Conservation (phyloP, 2,113 vertebrate genomes). For the Corydoras sp. region DNA sequence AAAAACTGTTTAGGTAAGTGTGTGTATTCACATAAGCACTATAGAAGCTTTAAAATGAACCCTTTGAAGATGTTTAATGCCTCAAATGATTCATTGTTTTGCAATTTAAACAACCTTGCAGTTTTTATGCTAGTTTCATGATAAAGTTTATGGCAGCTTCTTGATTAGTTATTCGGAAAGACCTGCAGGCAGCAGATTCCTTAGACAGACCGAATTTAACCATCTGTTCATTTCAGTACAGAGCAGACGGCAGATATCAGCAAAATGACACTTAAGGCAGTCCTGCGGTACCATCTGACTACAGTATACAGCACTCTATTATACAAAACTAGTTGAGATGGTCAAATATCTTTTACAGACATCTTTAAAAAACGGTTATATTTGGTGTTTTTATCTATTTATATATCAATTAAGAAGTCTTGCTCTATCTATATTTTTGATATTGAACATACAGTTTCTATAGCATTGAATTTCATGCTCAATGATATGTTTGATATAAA, state of each 20-base stretch:
- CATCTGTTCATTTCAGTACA: conserved; percentile 12
- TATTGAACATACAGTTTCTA: too few relatives aligned
- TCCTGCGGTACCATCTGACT: neutral
- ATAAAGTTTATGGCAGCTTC: neutral
- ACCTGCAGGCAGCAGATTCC: conserved; percentile 1
- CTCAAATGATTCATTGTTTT: neutral
- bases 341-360: neutral
- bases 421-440: too few relatives aligned
- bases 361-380: too few relatives aligned
- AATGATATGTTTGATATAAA: too few relatives aligned
- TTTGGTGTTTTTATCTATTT: too few relatives aligned
- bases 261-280: neutral
- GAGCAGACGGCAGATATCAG: conserved; percentile 11
- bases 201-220: conserved; percentile 4
- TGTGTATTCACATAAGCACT: too few relatives aligned
- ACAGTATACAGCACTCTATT: neutral
- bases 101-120: neutral
- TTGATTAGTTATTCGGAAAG: conserved; percentile 9
- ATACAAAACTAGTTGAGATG: neutral
- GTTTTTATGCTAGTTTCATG: neutral
- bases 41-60: too few relatives aligned
- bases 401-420: too few relatives aligned
- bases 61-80: too few relatives aligned
- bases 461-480: too few relatives aligned
- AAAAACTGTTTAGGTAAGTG: too few relatives aligned